A percentile compares a stretch with the other conserved stretches of the same genome.
Conservation (phyloP, 2,797 vertebrate genomes). For the Phataginus tetradactyla region DNA sequence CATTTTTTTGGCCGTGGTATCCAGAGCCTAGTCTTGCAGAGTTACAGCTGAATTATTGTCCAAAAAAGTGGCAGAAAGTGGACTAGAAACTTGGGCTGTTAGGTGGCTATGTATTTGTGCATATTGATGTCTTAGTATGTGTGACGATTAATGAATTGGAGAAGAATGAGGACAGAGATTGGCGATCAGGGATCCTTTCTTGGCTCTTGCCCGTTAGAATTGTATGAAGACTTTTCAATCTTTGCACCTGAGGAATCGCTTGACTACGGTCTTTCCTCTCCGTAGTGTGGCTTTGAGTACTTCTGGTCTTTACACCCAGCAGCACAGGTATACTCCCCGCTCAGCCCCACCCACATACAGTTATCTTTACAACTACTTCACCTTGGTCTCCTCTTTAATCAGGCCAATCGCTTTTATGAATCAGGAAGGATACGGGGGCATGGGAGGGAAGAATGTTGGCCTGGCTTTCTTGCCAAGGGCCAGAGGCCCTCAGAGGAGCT, state of each 20-base stretch:
- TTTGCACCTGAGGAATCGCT: neutral
- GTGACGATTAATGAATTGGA: neutral
- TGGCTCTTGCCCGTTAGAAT: neutral
- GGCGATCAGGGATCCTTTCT: neutral
- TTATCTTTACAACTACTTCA: neutral
- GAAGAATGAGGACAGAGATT: neutral
- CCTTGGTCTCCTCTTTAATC: neutral
- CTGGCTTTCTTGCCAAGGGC: neutral
- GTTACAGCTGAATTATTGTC: neutral
- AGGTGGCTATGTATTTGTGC: neutral
- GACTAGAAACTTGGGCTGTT: neutral
- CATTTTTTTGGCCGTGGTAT: neutral
- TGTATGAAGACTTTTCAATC: neutral
- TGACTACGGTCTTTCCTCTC: neutral
- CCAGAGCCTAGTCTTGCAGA: neutral
- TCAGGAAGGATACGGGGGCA: neutral
- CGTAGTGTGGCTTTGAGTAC: neutral
- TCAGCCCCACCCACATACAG: no score
- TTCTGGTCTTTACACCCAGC: neutral
- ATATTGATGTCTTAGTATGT: neutral
- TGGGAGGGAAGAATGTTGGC: neutral
- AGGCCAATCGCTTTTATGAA: neutral
- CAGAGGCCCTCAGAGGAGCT: neutral
- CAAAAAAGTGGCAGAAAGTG: neutral
- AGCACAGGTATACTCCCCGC: rapidly evolving